Evolutionary conservation across 2,797 vertebrate species (phyloP).

Genomic region (Heteromormyrus szaboi): DNA sequence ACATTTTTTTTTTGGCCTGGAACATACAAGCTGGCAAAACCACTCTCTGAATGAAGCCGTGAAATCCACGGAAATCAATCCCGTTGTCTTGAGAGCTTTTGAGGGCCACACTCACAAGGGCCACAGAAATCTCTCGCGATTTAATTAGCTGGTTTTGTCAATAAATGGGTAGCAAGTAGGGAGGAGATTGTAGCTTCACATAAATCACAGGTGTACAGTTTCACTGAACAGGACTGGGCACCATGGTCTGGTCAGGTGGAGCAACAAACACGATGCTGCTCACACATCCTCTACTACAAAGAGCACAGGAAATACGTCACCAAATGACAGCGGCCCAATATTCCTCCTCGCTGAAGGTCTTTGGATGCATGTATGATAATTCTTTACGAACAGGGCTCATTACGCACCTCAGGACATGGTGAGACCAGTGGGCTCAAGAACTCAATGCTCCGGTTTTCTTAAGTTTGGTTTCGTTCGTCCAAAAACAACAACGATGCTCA

Average conservation of each 20-base stretch:
- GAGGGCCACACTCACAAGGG: neutral
- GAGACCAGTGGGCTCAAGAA: neutral
- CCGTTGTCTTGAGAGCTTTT: neutral
- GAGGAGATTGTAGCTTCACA: neutral
- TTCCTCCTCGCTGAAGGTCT: neutral
- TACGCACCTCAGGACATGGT: neutral
- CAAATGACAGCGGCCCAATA: neutral
- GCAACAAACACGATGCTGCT: neutral
- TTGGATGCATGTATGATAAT: neutral
- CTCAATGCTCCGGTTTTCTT: neutral
- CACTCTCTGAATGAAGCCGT: neutral
- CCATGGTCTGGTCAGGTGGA: neutral
- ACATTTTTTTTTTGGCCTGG: neutral
- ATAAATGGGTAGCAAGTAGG: neutral
- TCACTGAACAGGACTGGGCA: neutral
- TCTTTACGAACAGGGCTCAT: neutral
- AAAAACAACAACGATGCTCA: neutral
- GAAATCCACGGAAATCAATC: neutral
- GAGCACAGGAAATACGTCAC: neutral
- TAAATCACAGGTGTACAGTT: neutral
- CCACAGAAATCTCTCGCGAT: neutral
- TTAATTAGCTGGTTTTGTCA: neutral
- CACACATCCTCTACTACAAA: neutral
- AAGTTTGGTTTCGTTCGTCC: neutral
- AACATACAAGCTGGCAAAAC: neutral